Evolutionary conservation across 2,113 vertebrate species (phyloP).

Genomic region (Sander lucioperca): DNA sequence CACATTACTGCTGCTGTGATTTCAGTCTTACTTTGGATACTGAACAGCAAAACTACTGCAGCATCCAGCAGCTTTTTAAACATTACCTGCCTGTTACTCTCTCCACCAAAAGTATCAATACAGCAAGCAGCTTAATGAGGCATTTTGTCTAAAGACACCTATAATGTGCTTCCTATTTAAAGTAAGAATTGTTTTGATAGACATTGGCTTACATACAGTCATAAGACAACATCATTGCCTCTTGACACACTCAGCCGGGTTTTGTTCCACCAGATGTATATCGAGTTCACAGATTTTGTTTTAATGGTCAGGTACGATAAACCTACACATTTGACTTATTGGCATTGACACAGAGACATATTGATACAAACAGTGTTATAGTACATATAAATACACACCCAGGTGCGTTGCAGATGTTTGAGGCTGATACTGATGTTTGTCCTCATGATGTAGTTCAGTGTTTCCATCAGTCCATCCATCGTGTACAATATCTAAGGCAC

Average conservation of each 20-base stretch:
- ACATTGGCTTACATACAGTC: not conserved
- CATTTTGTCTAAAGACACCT: not conserved
- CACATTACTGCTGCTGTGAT: not conserved
- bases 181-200: not conserved
- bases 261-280: not conserved
- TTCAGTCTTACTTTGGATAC: not conserved
- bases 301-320: not conserved
- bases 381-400: too few relatives aligned
- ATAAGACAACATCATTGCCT: not conserved
- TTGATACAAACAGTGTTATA: not conserved
- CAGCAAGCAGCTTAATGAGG: not conserved
- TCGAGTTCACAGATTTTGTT: not conserved
- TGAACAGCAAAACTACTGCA: not conserved
- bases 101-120: not conserved
- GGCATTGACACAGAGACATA: not conserved
- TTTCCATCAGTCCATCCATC: not conserved
- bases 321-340: not conserved
- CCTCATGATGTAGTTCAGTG: not conserved
- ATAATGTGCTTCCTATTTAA: not conserved
- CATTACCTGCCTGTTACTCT: not conserved
- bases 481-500: slow-evolving; percentile 8
- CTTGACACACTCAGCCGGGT: not conserved
- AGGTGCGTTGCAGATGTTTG: not conserved
- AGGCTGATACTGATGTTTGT: not conserved
- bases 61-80: not conserved